Conservation (phyloP, 2,888 invertebrate species). For the Oscheius sp. region DNA sequence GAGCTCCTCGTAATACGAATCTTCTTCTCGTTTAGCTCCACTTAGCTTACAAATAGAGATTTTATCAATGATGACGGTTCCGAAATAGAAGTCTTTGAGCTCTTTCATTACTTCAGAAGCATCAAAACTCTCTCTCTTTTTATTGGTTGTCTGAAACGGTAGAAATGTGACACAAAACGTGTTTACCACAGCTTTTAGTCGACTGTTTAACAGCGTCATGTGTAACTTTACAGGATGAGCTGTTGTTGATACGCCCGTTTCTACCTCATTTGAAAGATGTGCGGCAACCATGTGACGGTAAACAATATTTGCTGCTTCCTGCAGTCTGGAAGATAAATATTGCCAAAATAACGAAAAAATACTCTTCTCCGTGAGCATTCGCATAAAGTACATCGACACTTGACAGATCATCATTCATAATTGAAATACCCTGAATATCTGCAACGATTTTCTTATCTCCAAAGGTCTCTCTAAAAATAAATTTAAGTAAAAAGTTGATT, state of each 20-base stretch:
- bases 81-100: constrained; percentile 38
- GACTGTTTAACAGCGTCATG: constrained; percentile 48
- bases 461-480: not conserved
- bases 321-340: constrained; percentile 25
- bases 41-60: constrained; percentile 21
- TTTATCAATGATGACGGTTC: constrained; percentile 30
- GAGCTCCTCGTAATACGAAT: constrained; percentile 6
- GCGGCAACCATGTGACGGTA: constrained; percentile 21
- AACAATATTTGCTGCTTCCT: constrained; percentile 36
- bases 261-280: constrained; percentile 15
- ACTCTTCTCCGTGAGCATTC: constrained; percentile 37
- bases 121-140: constrained; percentile 33
- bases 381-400: constrained; percentile 43
- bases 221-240: constrained; percentile 40
- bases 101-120: constrained; percentile 34
- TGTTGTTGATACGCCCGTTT: constrained; percentile 6
- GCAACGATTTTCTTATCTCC: not conserved
- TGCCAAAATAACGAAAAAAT: not conserved
- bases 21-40: not conserved
- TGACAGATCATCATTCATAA: constrained; percentile 53
- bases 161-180: too few relatives aligned
- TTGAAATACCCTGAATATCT: constrained; percentile 39
- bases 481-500: not conserved
- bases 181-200: constrained; percentile 30
- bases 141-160: constrained; percentile 5